Evolutionary conservation across 1,140 invertebrate genomes (phyloP).

Genomic region (Caenorhabditis inopinata): DNA sequence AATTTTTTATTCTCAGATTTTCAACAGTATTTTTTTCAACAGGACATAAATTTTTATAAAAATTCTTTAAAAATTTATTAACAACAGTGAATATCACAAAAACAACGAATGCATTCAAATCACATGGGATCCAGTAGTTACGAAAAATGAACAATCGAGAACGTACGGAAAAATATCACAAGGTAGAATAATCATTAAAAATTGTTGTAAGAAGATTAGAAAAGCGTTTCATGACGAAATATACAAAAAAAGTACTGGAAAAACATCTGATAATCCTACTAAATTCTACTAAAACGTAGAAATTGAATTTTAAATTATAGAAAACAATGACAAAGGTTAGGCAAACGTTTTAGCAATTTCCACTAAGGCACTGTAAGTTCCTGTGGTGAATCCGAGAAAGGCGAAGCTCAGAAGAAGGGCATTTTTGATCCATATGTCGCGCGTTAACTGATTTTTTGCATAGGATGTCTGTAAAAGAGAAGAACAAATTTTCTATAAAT

Average conservation of each 20-base stretch:
- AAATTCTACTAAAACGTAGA: not conserved
- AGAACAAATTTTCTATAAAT: not conserved
- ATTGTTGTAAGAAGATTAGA: too few species aligned
- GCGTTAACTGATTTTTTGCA: slow-evolving; percentile 23
- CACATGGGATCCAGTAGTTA: too few species aligned
- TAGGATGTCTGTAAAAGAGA: slow-evolving; percentile 20
- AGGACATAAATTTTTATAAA: too few species aligned
- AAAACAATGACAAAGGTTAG: not conserved
- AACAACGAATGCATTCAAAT: too few species aligned
- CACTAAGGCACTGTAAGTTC: slow-evolving; percentile 44
- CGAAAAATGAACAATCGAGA: too few species aligned
- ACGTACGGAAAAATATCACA: too few species aligned
- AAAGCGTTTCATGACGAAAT: too few species aligned
- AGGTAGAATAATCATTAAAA: too few species aligned
- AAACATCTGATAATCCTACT: not conserved
- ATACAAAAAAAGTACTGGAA: not conserved
- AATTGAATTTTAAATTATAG: not conserved
- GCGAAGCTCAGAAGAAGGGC: slow-evolving; percentile 41
- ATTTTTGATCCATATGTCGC: slow-evolving; percentile 45
- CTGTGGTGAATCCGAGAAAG: slow-evolving; percentile 50
- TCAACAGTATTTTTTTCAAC: too few species aligned
- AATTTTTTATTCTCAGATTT: too few species aligned
- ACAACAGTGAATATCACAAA: too few species aligned
- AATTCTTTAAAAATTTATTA: too few species aligned
- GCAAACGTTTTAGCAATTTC: slow-evolving; percentile 49